Conservation (phyloP, 2,797 vertebrate genomes). For the Clamator glandarius region DNA sequence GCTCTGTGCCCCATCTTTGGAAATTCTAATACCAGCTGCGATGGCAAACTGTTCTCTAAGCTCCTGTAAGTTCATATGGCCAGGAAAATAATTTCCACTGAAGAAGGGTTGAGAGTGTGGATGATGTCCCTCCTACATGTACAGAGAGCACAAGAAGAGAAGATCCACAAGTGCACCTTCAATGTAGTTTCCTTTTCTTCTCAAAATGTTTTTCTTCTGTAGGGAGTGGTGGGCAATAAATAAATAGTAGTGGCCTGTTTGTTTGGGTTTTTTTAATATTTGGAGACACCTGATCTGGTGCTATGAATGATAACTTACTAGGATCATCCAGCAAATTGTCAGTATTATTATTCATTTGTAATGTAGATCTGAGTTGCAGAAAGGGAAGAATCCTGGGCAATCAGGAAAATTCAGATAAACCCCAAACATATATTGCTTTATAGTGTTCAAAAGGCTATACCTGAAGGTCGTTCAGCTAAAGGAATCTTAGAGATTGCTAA, state of each 20-base stretch:
- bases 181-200: not conserved
- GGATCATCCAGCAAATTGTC: not conserved
- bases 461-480: constrained; percentile 21
- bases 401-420: not conserved
- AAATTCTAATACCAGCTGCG: not conserved
- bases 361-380: not conserved
- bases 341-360: not conserved
- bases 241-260: not conserved
- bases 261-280: not conserved
- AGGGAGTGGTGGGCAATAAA: rapidly evolving
- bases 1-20: not conserved
- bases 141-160: not conserved
- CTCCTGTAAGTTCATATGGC: not conserved
- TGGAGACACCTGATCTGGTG: not conserved
- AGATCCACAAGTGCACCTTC: not conserved
- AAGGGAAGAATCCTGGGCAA: not conserved
- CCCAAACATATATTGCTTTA: not conserved
- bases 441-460: not conserved
- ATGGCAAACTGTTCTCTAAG: not conserved
- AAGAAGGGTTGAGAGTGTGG: too few relatives aligned
- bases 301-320: not conserved
- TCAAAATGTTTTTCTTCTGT: not conserved
- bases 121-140: not conserved
- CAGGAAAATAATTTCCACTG: not conserved
- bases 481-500: not conserved